Base-by-base conservation (phyloP, 2,888 invertebrate species). In the Volucella bombylans region DNA sequence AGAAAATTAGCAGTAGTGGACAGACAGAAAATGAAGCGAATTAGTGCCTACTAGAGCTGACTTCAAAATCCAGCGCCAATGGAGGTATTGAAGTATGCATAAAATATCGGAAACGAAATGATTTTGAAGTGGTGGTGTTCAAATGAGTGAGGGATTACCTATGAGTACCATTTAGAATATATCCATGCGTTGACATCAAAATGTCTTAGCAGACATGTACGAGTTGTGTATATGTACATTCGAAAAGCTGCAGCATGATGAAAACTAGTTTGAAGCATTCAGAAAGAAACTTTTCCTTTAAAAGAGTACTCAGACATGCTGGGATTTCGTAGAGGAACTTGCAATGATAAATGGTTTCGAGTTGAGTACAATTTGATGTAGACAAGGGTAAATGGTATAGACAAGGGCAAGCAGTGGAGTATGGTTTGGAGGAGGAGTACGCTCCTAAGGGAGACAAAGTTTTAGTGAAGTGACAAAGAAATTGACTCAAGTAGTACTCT, bases 41-140 rank as follows among this genome's bases (percentile, higher is more conserved):
- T 67, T 82, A 55, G 38, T 55, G 49, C 23, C 41, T 31, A 11
- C 41, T 41, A 31, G 52, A 14, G 50, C 50, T 8, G 38, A 11
- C 47, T 68, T 68, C n/a, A 14, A 64, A 68, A 31, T 6, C 31
- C 31, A 31, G 31, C 31, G 23, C 64, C 59, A 83, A 41, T 79
- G 82, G 79, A 83, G 79, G 69, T 65, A 69, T n/a, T 59, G 43
- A 65, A 69, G 54, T 69, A 81, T 69, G 50, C 55, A 76, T 57
- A 45, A 49, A 68, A 57, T 57, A 68, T 52, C 14, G 57, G 41
- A 31, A 72, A 15, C 47, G 31, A 45, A 57, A 61, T 64, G 50
- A 12, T 73, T 73, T 64, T 79, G 57, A 69, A 68, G 57, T 79
- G 52, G 61, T 41, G 55, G 67, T 47, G 43, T 78, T 61, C 10